phyloP scores from a whole-genome alignment of 2,888 invertebrate genomes.

The Drosophila austrosaltans region DNA sequence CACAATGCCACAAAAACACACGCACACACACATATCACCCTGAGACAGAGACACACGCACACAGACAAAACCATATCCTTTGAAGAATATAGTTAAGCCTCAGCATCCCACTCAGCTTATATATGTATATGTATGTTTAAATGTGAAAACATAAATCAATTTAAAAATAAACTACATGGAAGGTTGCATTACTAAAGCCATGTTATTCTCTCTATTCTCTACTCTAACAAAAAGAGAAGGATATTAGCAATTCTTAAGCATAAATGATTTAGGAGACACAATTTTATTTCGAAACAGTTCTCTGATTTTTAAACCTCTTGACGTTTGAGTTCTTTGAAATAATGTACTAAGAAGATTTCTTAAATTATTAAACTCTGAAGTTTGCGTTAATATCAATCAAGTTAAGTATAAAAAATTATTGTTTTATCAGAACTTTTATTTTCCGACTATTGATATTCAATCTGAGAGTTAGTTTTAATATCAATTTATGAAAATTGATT shows the following conservation, averaged over 20 bases:
- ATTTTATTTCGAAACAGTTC: not conserved
- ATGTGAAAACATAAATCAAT: conserved; percentile 55
- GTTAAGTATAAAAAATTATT: too few relatives aligned
- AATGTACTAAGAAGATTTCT: not conserved
- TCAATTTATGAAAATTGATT: too few relatives aligned
- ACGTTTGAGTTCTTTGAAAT: not conserved
- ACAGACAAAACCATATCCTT: conserved; percentile 6
- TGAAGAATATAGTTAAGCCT: conserved; percentile 2
- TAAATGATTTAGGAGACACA: not conserved
- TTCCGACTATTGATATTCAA: too few relatives aligned
- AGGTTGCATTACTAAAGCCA: conserved; percentile 21
- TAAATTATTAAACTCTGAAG: too few relatives aligned
- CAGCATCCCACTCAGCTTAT: not conserved
- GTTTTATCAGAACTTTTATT: too few relatives aligned
- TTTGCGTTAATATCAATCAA: too few relatives aligned
- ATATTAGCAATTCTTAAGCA: conserved; percentile 1
- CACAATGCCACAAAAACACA: conserved; percentile 37
- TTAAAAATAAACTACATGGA: conserved; percentile 33
- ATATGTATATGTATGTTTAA: not conserved
- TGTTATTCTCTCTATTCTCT: not conserved
- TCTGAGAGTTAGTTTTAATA: too few relatives aligned
- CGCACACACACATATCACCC: conserved; percentile 14
- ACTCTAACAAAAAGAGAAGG: conserved; percentile 2
- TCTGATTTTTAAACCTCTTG: not conserved
- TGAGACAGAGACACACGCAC: conserved; percentile 23